These are phyloP conservation scores for Trachymyrmex septentrionalis DNA, from an alignment of 1,140 invertebrate genomes.

Conservation along the genomic window DNA sequence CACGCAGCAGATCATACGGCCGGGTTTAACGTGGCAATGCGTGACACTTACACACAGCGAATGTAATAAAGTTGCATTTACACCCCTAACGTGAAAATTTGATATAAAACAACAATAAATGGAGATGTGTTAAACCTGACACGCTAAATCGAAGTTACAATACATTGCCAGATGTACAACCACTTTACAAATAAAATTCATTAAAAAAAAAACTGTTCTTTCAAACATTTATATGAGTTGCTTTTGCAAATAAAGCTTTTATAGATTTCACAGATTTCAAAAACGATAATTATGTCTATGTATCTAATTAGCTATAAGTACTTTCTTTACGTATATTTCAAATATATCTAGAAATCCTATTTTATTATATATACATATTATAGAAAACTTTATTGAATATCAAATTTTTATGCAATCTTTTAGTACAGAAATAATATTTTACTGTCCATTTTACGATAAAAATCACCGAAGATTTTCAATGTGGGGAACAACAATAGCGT, in stretches of 20 bases:
- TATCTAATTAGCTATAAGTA: neutral
- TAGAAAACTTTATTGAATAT: neutral
- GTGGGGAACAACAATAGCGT: neutral
- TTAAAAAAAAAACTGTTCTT: neutral
- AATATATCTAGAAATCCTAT: neutral
- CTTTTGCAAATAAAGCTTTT: neutral
- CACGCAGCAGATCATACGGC: constrained; percentile 46
- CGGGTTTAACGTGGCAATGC: constrained; percentile 21
- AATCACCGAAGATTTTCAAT: constrained; percentile 23
- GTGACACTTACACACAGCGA: constrained; percentile 17
- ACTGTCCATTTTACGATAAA: constrained; percentile 1
- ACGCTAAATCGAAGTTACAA: neutral
- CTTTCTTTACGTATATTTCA: neutral
- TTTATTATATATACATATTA: neutral
- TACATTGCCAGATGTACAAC: neutral
- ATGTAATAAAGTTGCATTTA: constrained; percentile 46
- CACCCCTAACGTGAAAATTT: constrained; percentile 17
- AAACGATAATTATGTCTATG: neutral
- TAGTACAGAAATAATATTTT: neutral
- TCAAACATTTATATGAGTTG: neutral
- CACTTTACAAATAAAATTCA: neutral
- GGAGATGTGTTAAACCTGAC: neutral
- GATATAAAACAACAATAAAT: constrained; percentile 28
- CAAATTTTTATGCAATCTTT: constrained; percentile 2
- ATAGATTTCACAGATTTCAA: neutral